Base-by-base conservation (phyloP, 2,888 invertebrate genomes). In the Ryuthela nishihirai region DNA sequence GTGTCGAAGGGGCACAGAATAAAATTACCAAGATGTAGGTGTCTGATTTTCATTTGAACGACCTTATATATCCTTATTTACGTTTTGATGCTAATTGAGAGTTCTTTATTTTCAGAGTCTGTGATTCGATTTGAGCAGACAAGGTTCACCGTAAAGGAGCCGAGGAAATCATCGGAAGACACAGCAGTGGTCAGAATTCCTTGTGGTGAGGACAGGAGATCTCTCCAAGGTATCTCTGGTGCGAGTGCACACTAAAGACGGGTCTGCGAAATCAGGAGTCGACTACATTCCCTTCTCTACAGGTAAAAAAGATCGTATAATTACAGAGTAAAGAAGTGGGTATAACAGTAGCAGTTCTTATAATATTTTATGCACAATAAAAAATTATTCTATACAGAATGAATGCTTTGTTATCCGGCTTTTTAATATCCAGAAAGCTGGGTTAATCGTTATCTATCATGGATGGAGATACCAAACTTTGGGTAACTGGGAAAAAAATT, bases 201-300 rank as follows among this genome's bases (percentile, higher is more conserved):
- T 70, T 3, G 71, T 74, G 7, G 53, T 72, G 4, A 65, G 75
- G 29, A 55, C 65, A 5, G 75, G 75, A 12, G 75, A 75, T 64
- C 65, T 70, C 9, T 70, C 71, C 2, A 64, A 65, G 38, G 66
- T 67, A 3, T 73, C 73, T 2, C 64, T 69, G 4, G 71, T 74
- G 12, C 65, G 71, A 35, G 69, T 74, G 12, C 69, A 71, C 53
- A 74, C 74, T 2, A 71, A 72, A 53, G 74, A 74, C 61, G 73
- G 73, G 4, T 72, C 73, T 2, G 75, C 74, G 0, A 69, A 69
- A 46, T 70, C 73, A 24, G 73, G 73, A 26, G 63, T 66, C 25
- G 75, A 75, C 64, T 75, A 74, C 53, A 68, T 70, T 45, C 71
- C 72, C 2, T 65, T 72, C 35, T 71, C 72, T 26, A 70, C 67